Evolutionary conservation across 2,888 invertebrate species (phyloP).

Genomic region (Blera fallax): DNA sequence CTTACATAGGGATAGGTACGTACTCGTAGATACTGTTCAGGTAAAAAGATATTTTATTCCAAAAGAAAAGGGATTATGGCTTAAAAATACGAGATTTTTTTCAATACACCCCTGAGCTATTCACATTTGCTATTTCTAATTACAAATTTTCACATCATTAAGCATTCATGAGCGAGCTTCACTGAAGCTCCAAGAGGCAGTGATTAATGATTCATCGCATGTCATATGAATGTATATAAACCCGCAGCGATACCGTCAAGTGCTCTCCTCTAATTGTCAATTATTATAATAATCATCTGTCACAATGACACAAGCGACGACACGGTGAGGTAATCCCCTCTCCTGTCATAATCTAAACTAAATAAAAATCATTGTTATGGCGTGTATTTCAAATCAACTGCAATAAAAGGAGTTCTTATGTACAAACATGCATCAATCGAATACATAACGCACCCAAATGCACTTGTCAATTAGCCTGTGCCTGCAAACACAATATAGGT

Average conservation of each 20-base stretch:
- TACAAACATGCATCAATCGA: background rate
- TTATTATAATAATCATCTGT: background rate
- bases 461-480: conserved; percentile 66
- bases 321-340: conserved; percentile 35
- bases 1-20: background rate
- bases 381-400: conserved; percentile 39
- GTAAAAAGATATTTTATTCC: background rate
- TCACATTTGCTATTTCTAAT: background rate
- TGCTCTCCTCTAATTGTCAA: conserved; percentile 3
- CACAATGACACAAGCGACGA: conserved; percentile 34
- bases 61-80: no score
- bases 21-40: background rate
- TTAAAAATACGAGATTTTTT: no score
- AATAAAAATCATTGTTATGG: conserved; percentile 41
- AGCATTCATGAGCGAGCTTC: background rate
- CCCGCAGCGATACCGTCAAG: background rate
- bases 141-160: background rate
- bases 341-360: background rate
- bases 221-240: no score
- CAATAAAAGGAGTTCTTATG: conserved; percentile 24
- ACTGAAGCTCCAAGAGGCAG: background rate
- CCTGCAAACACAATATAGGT: background rate
- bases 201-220: background rate
- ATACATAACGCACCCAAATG: conserved; percentile 64
- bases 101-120: no score